A percentile compares a stretch with the other conserved stretches of the same genome.
Conservation (phyloP, 2,113 vertebrate genomes). For the Thamnophis sirtalis region DNA sequence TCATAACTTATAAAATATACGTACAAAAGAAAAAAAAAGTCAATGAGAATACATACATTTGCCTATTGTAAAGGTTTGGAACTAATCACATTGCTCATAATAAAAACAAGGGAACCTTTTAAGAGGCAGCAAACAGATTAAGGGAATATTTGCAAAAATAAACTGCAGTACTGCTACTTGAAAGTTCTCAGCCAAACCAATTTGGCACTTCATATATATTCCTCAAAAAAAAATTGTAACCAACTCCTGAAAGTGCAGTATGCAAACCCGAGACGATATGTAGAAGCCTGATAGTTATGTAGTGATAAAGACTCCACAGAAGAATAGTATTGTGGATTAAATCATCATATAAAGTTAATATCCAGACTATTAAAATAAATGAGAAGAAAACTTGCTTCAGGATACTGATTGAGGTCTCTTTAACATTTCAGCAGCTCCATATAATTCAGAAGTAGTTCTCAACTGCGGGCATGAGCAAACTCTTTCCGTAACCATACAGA, state of each 20-base stretch:
- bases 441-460: slow-evolving; percentile 37
- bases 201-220: not conserved
- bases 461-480: slow-evolving; percentile 80
- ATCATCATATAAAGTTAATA: not conserved
- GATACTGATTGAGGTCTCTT: not conserved
- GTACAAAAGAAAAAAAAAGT: slow-evolving; percentile 1
- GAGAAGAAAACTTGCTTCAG: not conserved
- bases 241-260: not conserved
- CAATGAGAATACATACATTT: rapidly evolving
- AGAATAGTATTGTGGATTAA: not conserved
- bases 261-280: not conserved
- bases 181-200: not conserved
- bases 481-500: slow-evolving; percentile 90
- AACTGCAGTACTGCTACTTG: rapidly evolving
- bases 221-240: not conserved
- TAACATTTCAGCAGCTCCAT: not conserved
- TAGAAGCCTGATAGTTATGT: not conserved
- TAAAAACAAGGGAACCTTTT: not conserved
- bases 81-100: not conserved
- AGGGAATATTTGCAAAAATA: not conserved
- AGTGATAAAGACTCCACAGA: not conserved
- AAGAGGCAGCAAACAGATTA: rapidly evolving
- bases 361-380: not conserved
- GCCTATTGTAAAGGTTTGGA: not conserved
- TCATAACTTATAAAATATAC: not conserved